These are phyloP conservation scores for Paragorgia papillata DNA, from an alignment of 92 coral and sea anemone species.

Conservation along the genomic window DNA sequence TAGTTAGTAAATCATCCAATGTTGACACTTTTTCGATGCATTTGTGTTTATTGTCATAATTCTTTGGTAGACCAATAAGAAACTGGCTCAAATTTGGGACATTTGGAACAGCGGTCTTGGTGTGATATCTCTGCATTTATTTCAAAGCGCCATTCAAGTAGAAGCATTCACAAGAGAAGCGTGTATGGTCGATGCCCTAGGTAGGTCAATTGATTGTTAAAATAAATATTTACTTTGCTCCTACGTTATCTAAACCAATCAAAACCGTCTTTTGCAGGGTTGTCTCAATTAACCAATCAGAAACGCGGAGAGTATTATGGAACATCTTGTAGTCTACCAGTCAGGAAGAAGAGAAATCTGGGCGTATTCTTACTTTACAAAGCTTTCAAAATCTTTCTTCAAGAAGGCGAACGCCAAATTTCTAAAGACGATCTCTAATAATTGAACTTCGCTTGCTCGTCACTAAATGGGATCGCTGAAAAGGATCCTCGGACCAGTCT, in stretches of 20 bases:
- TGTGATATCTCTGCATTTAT: conserved; percentile 82
- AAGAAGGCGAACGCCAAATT: conserved; percentile 86
- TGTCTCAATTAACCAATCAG: conserved; percentile 75
- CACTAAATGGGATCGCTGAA: no score
- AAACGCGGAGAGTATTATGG: conserved; percentile 89
- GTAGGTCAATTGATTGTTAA: conserved; percentile 51
- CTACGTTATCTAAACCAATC: neutral
- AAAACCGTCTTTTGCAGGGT: conserved; percentile 56
- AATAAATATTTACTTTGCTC: neutral
- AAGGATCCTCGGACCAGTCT: no score
- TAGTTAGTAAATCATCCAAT: no score
- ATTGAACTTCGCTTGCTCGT: no score
- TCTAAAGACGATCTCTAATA: conserved; percentile 65
- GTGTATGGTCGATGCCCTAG: conserved; percentile 89
- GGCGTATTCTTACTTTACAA: conserved; percentile 75
- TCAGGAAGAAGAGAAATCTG: conserved; percentile 71
- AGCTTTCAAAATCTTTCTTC: conserved; percentile 70
- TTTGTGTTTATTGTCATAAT: neutral
- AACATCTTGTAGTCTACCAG: conserved; percentile 53
- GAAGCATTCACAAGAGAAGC: conserved; percentile 98
- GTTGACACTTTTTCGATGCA: no score
- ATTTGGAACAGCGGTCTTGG: conserved; percentile 91
- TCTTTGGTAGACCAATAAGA: conserved; percentile 56
- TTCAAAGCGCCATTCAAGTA: conserved; percentile 85
- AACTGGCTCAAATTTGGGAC: conserved; percentile 77